Evolutionary conservation across 1,140 invertebrate genomes (phyloP).

Genomic region (Nautilus pompilius): DNA sequence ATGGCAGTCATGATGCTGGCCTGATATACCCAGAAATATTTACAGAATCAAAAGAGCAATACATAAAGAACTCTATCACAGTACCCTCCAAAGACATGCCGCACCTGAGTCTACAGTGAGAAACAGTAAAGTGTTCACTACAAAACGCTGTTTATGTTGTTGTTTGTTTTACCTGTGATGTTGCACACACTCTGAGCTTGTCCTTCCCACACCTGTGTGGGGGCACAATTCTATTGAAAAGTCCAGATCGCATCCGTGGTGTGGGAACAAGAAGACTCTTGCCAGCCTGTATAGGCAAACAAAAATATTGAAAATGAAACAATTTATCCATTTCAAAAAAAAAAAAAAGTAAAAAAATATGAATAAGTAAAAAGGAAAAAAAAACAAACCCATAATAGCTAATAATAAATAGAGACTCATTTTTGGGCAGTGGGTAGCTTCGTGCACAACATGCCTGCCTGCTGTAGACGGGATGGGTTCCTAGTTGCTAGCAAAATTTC

Average conservation of each 20-base stretch:
- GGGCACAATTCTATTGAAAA: constrained; percentile 68
- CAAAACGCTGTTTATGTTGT: too few relatives aligned
- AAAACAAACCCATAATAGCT: too few relatives aligned
- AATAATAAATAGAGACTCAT: too few relatives aligned
- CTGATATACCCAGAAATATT: too few relatives aligned
- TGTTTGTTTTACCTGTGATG: constrained; percentile 29
- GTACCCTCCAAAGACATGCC: too few relatives aligned
- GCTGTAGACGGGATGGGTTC: constrained; percentile 1
- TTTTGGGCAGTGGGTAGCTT: background rate
- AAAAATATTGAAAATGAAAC: background rate
- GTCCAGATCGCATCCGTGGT: constrained; percentile 69
- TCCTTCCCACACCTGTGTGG: constrained; percentile 63
- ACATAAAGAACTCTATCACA: too few relatives aligned
- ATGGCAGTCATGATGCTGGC: too few relatives aligned
- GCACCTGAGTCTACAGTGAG: too few relatives aligned
- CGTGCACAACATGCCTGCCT: background rate
- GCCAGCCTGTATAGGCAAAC: constrained; percentile 54
- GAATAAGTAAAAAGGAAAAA: too few relatives aligned
- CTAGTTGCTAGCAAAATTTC: background rate
- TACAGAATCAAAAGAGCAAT: too few relatives aligned
- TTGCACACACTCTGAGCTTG: constrained; percentile 56
- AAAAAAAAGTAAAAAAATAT: constrained; percentile 2
- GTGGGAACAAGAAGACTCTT: constrained; percentile 77
- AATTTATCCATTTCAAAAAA: constrained; percentile 6
- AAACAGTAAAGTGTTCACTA: too few relatives aligned